Percentiles rank a stretch among this genome's conserved stretches.
Conservation (phyloP, 2,113 vertebrate genomes). For the Boulengeromyrus knoepffleri region DNA sequence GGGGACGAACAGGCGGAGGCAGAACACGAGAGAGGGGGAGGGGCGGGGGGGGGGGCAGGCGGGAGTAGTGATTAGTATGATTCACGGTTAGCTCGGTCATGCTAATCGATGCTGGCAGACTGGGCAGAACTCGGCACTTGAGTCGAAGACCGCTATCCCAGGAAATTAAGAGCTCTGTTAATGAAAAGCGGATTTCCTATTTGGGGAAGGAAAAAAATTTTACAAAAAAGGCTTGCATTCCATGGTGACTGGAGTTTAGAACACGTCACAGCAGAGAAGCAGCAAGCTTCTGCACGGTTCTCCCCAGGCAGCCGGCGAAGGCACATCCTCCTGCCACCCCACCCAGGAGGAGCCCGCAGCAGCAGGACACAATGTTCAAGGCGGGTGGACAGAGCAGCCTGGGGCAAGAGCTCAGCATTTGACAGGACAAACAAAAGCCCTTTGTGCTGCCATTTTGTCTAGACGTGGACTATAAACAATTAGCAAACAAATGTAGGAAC, state of each 20-base stretch:
- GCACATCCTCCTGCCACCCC: neutral
- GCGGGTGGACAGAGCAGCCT: neutral
- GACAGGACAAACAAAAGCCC: neutral
- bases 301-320: neutral
- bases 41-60: neutral
- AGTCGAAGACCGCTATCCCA: neutral
- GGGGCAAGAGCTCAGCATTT: neutral
- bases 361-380: no score
- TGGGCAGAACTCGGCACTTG: neutral
- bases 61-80: neutral
- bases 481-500: neutral
- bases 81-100: neutral
- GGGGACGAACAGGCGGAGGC: no score
- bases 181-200: slow-evolving; percentile 14
- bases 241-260: neutral
- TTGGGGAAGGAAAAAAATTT: neutral
- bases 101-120: neutral
- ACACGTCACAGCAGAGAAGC: neutral
- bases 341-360: neutral
- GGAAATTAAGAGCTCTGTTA: neutral
- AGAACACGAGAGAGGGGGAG: no score
- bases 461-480: no score
- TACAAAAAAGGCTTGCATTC: neutral
- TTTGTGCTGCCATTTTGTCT: neutral
- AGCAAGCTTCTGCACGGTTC: neutral